These are phyloP conservation scores for Addax nasomaculatus DNA, from an alignment of 2,113 vertebrate genomes.

Conservation along the genomic window DNA sequence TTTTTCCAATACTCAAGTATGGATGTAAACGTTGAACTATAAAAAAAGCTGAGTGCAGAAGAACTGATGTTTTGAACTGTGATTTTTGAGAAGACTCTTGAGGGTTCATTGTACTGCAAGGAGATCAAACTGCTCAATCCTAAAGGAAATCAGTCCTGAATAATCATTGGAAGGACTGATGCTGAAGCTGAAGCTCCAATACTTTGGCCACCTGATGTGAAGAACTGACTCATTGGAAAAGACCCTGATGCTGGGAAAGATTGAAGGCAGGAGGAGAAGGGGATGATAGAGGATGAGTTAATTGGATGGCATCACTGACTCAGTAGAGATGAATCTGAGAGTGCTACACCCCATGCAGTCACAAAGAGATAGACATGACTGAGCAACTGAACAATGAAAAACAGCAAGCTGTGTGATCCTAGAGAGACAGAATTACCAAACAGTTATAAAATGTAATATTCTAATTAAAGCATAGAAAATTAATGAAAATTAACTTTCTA, in stretches of 20 bases:
- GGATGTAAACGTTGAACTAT: background rate
- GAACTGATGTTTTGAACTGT: background rate
- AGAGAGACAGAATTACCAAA: background rate
- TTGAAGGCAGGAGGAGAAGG: background rate
- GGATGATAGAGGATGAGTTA: background rate
- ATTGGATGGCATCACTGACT: background rate
- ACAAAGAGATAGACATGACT: background rate
- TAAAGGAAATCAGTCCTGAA: background rate
- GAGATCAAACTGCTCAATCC: background rate
- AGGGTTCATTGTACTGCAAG: background rate
- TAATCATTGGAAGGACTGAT: background rate
- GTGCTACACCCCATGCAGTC: background rate
- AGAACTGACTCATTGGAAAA: background rate
- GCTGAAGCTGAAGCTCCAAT: background rate
- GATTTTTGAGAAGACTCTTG: background rate
- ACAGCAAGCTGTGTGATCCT: background rate
- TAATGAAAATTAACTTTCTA: background rate
- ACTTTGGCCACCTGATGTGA: background rate
- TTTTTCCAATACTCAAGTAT: background rate
- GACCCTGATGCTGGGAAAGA: background rate
- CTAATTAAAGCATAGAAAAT: background rate
- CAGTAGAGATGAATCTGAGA: background rate
- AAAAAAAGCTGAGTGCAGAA: background rate
- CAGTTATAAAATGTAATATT: background rate
- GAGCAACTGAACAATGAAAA: background rate